Evolutionary conservation across 2,888 invertebrate species (phyloP), one percentile per base, ranked within the genome.

Genomic region (Strigamia transsilvanica): DNA sequence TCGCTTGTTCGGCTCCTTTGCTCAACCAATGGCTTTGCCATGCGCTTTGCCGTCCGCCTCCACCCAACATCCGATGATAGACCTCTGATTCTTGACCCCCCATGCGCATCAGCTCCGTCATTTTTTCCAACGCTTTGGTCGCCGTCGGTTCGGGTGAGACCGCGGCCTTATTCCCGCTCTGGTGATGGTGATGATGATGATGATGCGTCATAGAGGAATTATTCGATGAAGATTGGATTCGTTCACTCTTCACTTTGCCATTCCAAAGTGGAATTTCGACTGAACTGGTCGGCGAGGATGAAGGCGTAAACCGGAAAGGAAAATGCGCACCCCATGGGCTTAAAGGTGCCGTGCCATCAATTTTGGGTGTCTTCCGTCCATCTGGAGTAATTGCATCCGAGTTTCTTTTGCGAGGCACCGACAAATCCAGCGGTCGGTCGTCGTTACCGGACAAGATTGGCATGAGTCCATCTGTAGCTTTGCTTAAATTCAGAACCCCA

Each of bases 1-100:
- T 95, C 21, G 97, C 97, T 85, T 89, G 89, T 84, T 89, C 96
- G 86, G 96, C 96, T 9, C 96, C 97, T 87, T 96, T 98, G 90
- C 95, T 98, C 82, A 98, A 90, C 98, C 98, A 98, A 87, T 98
- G 98, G 2, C 97, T 97, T 87, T 98, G 98, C 94, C 98, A 97
- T 18, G 97, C 96, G 82, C 86, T 86, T 77, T 79, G 21, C 88
- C 88, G 2, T 90, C 89, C 90, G 3, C 90, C 90, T 56, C 56
- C 56, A 3, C 90, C 90, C 90, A 81, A 15, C 81, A 81, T 81
- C 5, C 73, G 32, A 21, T 81, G 81, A 41, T 81, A 81, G 0
- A 81, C 81, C 73, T 81, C 81, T 15, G 81, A 32, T 21, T 81
- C 81, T 15, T 46, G 56, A 0, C 95, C 94, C 4, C 94, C 94